Conservation (phyloP, 2,888 invertebrate genomes). For the Cinara cedri region DNA sequence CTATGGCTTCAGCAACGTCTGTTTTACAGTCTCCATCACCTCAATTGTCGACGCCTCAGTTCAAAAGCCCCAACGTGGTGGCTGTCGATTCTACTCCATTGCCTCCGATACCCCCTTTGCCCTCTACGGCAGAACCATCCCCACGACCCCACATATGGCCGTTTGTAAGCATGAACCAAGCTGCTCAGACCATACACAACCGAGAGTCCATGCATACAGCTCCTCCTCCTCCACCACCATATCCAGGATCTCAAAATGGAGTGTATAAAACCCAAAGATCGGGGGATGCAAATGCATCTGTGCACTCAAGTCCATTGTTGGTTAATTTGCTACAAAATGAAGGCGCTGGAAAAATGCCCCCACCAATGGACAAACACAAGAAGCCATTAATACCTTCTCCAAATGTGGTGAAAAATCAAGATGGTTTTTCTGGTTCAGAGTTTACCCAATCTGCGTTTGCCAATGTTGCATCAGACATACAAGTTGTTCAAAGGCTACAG, state of each 20-base stretch:
- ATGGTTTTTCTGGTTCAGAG: constrained; percentile 54
- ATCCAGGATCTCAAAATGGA: constrained; percentile 59
- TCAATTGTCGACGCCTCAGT: constrained; percentile 60
- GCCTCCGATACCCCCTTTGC: constrained; percentile 59
- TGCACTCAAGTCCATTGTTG: constrained; percentile 84
- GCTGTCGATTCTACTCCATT: constrained; percentile 72
- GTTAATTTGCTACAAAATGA: constrained; percentile 92
- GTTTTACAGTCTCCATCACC: constrained; percentile 50
- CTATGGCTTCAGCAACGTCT: constrained; percentile 53
- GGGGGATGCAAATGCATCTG: constrained; percentile 62
- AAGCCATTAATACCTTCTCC: constrained; percentile 51
- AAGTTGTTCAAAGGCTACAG: constrained; percentile 58
- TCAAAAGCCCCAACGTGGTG: constrained; percentile 78
- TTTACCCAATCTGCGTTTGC: constrained; percentile 50
- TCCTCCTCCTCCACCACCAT: constrained; percentile 60
- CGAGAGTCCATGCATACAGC: constrained; percentile 64
- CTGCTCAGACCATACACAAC: constrained; percentile 80
- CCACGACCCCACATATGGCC: constrained; percentile 64
- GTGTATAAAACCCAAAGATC: constrained; percentile 57
- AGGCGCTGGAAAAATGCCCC: constrained; percentile 63
- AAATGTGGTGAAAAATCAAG: constrained; percentile 53
- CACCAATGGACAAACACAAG: constrained; percentile 55
- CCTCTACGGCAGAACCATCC: constrained; percentile 60
- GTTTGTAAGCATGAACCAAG: constrained; percentile 90
- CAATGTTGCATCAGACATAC: constrained; percentile 50